Conservation (phyloP, 2,797 vertebrate genomes). For the Picus viridis region DNA sequence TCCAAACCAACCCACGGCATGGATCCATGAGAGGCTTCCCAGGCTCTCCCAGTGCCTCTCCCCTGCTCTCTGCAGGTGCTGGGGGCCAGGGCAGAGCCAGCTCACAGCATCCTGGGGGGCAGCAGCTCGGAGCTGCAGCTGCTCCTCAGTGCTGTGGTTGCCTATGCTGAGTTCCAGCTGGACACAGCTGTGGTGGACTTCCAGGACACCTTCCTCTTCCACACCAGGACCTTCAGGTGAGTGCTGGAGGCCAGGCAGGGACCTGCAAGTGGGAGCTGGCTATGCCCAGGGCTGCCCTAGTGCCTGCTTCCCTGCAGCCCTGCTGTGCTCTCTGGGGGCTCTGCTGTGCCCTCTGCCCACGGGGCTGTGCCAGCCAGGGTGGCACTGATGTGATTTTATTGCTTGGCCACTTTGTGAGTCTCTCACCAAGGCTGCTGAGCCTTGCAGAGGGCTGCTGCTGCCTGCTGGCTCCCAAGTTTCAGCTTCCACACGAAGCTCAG, state of each 20-base stretch:
- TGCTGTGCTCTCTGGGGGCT: rapidly evolving
- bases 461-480: background rate
- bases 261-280: background rate
- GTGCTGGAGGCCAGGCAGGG: conserved; percentile 55
- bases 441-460: background rate
- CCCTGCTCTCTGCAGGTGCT: conserved; percentile 79
- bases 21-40: background rate
- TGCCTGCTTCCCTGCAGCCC: background rate
- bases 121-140: conserved; percentile 81
- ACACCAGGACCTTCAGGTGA: conserved; percentile 85
- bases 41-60: background rate
- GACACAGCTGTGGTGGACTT: conserved; percentile 72
- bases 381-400: background rate
- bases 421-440: background rate
- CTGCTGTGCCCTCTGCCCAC: background rate
- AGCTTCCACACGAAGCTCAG: background rate
- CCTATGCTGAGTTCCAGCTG: conserved; percentile 80
- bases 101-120: conserved; percentile 78
- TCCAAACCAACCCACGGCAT: no score
- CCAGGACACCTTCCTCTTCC: conserved; percentile 87
- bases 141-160: conserved; percentile 80
- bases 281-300: background rate
- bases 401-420: background rate
- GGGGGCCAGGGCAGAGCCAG: conserved; percentile 81
- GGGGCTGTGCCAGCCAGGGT: background rate